A percentile compares a stretch with the other conserved stretches of the same genome.
phyloP scores from a whole-genome alignment of 2,797 vertebrate species.

The Melanotaenia trifasciata region DNA sequence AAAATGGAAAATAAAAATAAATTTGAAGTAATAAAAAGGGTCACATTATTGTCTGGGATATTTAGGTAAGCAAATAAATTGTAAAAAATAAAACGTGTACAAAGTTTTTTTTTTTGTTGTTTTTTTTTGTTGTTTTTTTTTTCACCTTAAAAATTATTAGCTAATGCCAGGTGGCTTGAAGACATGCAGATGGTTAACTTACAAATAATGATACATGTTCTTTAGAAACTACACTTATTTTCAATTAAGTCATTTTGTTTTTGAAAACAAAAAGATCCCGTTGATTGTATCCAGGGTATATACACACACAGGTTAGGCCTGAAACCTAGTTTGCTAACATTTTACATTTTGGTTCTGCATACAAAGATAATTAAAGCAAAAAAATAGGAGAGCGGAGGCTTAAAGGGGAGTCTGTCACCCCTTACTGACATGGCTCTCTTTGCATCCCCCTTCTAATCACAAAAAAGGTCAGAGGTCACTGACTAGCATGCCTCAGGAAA shows the following conservation, averaged over 20 bases:
- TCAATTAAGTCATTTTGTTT: slow-evolving; percentile 79
- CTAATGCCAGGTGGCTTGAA: slow-evolving; percentile 85
- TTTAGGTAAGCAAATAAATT: slow-evolving; percentile 87
- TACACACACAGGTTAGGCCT: slow-evolving; percentile 81
- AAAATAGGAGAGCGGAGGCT: slow-evolving; percentile 73
- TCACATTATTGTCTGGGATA: slow-evolving; percentile 90
- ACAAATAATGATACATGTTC: slow-evolving; percentile 88
- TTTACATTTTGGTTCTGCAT: slow-evolving; percentile 87
- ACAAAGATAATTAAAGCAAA: slow-evolving; percentile 84
- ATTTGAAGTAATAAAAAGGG: slow-evolving; percentile 88
- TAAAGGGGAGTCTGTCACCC: slow-evolving; percentile 61
- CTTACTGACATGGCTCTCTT: slow-evolving; percentile 69
- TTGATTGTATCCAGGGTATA: slow-evolving; percentile 86
- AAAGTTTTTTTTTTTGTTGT: slow-evolving; percentile 71
- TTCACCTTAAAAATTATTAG: slow-evolving; percentile 86
- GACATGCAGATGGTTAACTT: slow-evolving; percentile 90
- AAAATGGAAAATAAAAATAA: slow-evolving; percentile 87
- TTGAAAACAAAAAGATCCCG: slow-evolving; percentile 78
- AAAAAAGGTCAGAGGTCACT: slow-evolving; percentile 81
- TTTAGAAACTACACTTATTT: slow-evolving; percentile 87
- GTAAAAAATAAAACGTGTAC: slow-evolving; percentile 94
- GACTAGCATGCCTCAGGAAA: slow-evolving; percentile 81
- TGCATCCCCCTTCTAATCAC: slow-evolving; percentile 71
- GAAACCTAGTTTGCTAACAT: slow-evolving; percentile 77
- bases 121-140: slow-evolving; percentile 64